Conservation (phyloP, 1,140 invertebrate genomes). For the Pseudomyrmex concolor region DNA sequence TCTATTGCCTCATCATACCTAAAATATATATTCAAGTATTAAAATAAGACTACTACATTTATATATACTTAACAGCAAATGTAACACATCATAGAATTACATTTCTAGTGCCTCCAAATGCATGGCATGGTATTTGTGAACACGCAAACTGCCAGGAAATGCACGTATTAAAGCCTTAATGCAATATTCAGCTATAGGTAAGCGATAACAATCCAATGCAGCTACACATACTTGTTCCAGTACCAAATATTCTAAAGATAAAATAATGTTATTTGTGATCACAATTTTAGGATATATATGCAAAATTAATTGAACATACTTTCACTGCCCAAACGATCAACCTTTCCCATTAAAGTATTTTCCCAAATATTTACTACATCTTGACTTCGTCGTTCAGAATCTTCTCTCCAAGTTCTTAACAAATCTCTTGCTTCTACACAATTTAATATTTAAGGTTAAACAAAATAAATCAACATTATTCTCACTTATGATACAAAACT, state of each 20-base stretch:
- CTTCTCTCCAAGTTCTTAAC: constrained; percentile 95
- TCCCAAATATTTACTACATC: constrained; percentile 96
- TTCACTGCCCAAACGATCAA: constrained; percentile 96
- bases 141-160: constrained; percentile 96
- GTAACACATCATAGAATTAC: constrained; percentile 82
- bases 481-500: constrained; percentile 36
- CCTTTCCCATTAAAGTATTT: constrained; percentile 89
- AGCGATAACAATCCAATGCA: constrained; percentile 93
- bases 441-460: constrained; percentile 43
- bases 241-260: constrained; percentile 91
- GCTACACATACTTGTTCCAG: constrained; percentile 97
- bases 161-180: constrained; percentile 91
- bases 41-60: not conserved
- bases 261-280: constrained; percentile 11
- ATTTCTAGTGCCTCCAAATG: constrained; percentile 94
- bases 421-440: constrained; percentile 91
- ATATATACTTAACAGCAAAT: constrained; percentile 30
- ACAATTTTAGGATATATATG: constrained; percentile 37
- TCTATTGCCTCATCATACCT: constrained; percentile 96
- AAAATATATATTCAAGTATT: constrained; percentile 66
- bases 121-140: constrained; percentile 95
- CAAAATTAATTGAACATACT: constrained; percentile 86
- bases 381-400: constrained; percentile 94
- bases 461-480: not conserved
- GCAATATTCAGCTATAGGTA: constrained; percentile 92